Base-by-base conservation (phyloP, 1,140 invertebrate genomes). In the Dendrolimus punctatus region DNA sequence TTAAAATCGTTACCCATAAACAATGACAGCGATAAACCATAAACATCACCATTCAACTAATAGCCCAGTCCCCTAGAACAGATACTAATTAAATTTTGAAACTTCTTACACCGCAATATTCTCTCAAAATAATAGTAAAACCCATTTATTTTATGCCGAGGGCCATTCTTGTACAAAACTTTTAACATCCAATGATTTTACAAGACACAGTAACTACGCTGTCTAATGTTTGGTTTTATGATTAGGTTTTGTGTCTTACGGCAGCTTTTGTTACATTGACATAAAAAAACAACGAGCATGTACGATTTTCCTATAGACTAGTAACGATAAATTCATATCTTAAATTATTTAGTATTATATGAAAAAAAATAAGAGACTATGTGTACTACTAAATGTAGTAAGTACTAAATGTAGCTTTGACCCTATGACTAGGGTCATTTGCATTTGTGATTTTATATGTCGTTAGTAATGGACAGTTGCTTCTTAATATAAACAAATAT, bases 51-150 rank as follows among this genome's bases (percentile, higher is more conserved):
- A 38, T 49, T 49, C 23, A 48, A 38, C 36, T 6, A 8, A 58
- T 41, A 44, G 39, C 52, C 36, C 44, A 53, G 39, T 9, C 39
- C 38, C 7, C 46, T 39, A 38, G n/a, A 23, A 23, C 6, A 48
- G 51, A 38, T 42, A 8, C 37, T 58, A 53, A 53, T 58, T 53
- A 58, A 53, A 53, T 53, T 43, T 51, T 40, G 46, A 58, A 58
- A 58, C 51, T 53, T 53, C 47, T 45, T 40, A 36, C 39, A 57
- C 42, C 43, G 50, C 42, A 53, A 47, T 46, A 40, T 37, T 42
- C 42, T 46, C 49, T 41, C 46, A 51, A 58, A 58, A 58, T 53
- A 53, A 44, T 52, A 57, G 49, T 52, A 58, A 58, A 58, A 48
- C 38, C 23, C 46, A 49, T 58, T 48, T 53, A 49, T 49, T 6